phyloP scores from a whole-genome alignment of 2,888 invertebrate genomes.

The Monochamus alternatus region DNA sequence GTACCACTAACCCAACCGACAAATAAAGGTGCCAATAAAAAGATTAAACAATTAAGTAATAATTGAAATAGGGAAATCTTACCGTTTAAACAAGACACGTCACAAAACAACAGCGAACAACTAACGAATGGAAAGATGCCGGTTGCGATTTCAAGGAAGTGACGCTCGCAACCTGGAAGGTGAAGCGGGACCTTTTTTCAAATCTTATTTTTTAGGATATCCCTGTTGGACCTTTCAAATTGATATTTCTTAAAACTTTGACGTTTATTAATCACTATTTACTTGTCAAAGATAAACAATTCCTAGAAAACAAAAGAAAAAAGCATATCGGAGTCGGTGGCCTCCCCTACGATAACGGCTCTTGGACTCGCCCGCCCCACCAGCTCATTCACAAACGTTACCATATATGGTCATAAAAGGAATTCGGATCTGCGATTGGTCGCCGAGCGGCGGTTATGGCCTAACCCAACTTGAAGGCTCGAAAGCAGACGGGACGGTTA shows the following conservation, averaged over 20 bases:
- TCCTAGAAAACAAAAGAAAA: slow-evolving; percentile 52
- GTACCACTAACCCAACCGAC: neutral
- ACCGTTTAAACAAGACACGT: slow-evolving; percentile 68
- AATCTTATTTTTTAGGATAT: slow-evolving; percentile 54
- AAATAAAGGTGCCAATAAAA: slow-evolving; percentile 24
- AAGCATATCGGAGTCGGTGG: slow-evolving; percentile 49
- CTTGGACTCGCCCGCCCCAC: slow-evolving; percentile 72
- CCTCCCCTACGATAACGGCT: slow-evolving; percentile 60
- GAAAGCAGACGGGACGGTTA: slow-evolving; percentile 57
- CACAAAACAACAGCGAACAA: slow-evolving; percentile 67
- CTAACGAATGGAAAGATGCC: slow-evolving; percentile 69
- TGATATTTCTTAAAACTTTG: slow-evolving; percentile 43
- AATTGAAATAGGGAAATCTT: slow-evolving; percentile 57
- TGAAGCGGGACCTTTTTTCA: slow-evolving; percentile 60
- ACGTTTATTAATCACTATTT: slow-evolving; percentile 47
- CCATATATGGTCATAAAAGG: slow-evolving; percentile 89
- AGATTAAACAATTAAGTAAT: slow-evolving; percentile 22
- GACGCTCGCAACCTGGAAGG: slow-evolving; percentile 59
- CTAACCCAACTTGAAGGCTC: slow-evolving; percentile 67
- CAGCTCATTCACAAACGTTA: slow-evolving; percentile 78
- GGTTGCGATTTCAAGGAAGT: slow-evolving; percentile 65
- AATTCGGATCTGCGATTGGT: slow-evolving; percentile 79
- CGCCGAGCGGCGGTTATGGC: slow-evolving; percentile 60
- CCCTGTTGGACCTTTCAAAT: slow-evolving; percentile 37
- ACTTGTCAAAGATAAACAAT: slow-evolving; percentile 50